Base-by-base conservation (phyloP, 2,797 vertebrate species). In the Sciurus carolinensis region DNA sequence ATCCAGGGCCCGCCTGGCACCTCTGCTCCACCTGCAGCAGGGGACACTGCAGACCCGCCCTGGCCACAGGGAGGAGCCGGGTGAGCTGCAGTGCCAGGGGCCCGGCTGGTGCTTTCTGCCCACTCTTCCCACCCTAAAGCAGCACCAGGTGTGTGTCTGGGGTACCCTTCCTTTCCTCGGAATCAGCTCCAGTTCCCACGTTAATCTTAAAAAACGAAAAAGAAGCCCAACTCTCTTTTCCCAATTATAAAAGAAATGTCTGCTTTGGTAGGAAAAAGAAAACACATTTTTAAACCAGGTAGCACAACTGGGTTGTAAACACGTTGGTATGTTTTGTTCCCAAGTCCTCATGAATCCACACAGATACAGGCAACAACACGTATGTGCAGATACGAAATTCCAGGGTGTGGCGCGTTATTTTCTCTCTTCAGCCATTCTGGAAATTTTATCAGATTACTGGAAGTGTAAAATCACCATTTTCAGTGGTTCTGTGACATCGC, bases 171-270 rank as follows among this genome's bases (percentile, higher is more conserved):
- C 26, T 39, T 66, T 69, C 18, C 47, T n/a, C 57, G 18, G 13
- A 75, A 18, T 30, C 47, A 42, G 22, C 39, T 91, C 72, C 67
- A 33, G 62, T 75, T 66, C 3, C 1, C 71, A 12, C 13, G 79
- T 64, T 80, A 75, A 42, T 79, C 57, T 96, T 66, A 77, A 87
- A 30, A 69, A 11, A 59, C 57, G 75, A 24, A 24, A 83, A 66
- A 76, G 15, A 33, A 1, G 4, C 30, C 12, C 62, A 26, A 44
- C 5, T 84, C 3, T 42, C 7, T 59, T 77, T 76, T 69, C 54
- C 64, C 82, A 69, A 69, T 72, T 83, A 36, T 39, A 54, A 66
- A 57, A 67, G 28, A 62, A 75, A 18, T 10, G 17, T 50, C 22
- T 83, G 8, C n/a, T 59, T 83, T 57, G 39, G 36, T 77, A 59